Evolutionary conservation across 1,140 invertebrate species (phyloP).

Genomic region (Bactericera cockerelli): DNA sequence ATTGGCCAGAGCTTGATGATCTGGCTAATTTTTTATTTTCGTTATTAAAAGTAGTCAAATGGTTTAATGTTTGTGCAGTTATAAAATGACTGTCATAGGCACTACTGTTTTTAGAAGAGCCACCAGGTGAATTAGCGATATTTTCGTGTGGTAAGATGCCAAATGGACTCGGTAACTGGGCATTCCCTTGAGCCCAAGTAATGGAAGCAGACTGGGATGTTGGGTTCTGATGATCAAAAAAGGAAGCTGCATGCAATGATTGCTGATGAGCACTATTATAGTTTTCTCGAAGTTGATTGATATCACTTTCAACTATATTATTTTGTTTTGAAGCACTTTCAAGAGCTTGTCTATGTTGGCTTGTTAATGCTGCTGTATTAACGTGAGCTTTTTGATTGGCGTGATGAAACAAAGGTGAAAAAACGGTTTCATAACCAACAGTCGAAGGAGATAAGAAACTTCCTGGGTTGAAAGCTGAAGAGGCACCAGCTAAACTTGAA

Average conservation of each 20-base stretch:
- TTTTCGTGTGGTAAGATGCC: constrained; percentile 61
- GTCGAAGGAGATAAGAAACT: constrained; percentile 46
- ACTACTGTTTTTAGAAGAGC: constrained; percentile 37
- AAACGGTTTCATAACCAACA: constrained; percentile 52
- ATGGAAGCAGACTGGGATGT: constrained; percentile 35
- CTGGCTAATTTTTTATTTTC: constrained; percentile 14
- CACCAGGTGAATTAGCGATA: constrained; percentile 44
- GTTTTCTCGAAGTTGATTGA: constrained; percentile 32
- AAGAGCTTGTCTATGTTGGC: constrained; percentile 38
- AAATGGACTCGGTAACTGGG: constrained; percentile 50
- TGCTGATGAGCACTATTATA: constrained; percentile 26
- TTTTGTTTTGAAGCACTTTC: constrained; percentile 32
- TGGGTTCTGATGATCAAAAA: constrained; percentile 42
- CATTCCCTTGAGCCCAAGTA: constrained; percentile 45
- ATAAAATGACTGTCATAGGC: constrained; percentile 47
- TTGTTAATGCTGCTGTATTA: not conserved
- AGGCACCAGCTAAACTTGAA: constrained; percentile 30
- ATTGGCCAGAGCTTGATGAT: constrained; percentile 13
- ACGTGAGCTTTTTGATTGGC: constrained; percentile 41
- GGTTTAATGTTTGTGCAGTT: constrained; percentile 42
- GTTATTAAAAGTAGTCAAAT: constrained; percentile 35
- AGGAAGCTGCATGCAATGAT: constrained; percentile 33
- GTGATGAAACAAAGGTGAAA: constrained; percentile 52
- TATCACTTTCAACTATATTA: constrained; percentile 37
- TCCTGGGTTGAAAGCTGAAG: constrained; percentile 48